phyloP scores from a whole-genome alignment of 2,113 vertebrate genomes.

The Oplegnathus fasciatus region DNA sequence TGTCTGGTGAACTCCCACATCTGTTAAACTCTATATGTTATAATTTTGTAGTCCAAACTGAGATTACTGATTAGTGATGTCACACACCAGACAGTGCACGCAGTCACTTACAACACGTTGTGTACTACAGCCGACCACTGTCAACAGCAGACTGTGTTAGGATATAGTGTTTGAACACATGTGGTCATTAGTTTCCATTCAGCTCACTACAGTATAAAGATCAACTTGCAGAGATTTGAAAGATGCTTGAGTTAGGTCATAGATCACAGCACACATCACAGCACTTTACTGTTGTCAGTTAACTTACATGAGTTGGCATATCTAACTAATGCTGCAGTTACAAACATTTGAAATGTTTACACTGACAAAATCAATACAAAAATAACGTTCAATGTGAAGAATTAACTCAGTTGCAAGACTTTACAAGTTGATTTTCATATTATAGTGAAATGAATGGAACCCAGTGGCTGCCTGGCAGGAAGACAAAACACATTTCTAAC shows the following conservation, averaged over 20 bases:
- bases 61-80: neutral
- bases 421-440: neutral
- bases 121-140: neutral
- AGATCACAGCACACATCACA: neutral
- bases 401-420: neutral
- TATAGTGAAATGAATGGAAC: neutral
- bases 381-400: neutral
- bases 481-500: neutral
- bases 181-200: neutral
- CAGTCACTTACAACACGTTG: neutral
- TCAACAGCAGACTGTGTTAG: neutral
- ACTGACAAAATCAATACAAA: too few species aligned
- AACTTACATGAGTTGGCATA: neutral
- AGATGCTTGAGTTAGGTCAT: neutral
- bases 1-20: neutral
- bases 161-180: neutral
- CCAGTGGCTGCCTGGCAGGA: neutral
- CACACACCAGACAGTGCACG: neutral
- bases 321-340: neutral
- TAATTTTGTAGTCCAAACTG: neutral
- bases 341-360: neutral
- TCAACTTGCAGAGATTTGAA: neutral
- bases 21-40: neutral
- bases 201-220: neutral
- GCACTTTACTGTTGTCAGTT: neutral